phyloP scores from a whole-genome alignment of 2,888 invertebrate genomes.

The Drosophila suboccidentalis region DNA sequence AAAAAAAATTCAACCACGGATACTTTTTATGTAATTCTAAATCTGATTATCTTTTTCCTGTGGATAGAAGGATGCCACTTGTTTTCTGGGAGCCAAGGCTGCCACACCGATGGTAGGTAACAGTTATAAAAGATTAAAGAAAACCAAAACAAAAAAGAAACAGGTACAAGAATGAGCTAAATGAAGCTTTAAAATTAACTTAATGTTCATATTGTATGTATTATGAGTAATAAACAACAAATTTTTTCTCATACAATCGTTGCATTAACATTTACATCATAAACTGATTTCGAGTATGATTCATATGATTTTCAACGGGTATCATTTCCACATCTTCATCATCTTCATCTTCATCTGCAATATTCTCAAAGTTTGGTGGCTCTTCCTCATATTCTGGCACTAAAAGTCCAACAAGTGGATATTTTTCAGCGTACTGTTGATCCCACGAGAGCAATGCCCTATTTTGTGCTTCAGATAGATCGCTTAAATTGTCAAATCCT shows the following conservation, averaged over 20 bases:
- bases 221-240: slow-evolving; percentile 6
- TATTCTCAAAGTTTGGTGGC: background rate
- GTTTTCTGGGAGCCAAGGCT: too few relatives aligned
- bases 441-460: slow-evolving; percentile 48
- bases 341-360: slow-evolving; percentile 10
- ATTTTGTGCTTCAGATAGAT: slow-evolving; percentile 37
- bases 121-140: too few relatives aligned
- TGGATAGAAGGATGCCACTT: too few relatives aligned
- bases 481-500: slow-evolving; percentile 48
- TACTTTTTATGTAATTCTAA: too few relatives aligned
- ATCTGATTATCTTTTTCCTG: too few relatives aligned
- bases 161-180: too few relatives aligned
- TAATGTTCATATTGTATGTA: background rate
- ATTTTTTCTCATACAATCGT: slow-evolving; percentile 19
- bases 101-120: too few relatives aligned
- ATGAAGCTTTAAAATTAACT: too few relatives aligned
- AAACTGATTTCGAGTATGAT: background rate
- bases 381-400: slow-evolving; percentile 11
- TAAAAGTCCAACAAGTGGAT: slow-evolving; percentile 43
- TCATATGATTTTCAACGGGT: background rate
- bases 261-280: slow-evolving; percentile 8
- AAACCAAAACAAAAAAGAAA: too few relatives aligned
- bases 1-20: too few relatives aligned
- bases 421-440: slow-evolving; percentile 40
- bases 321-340: background rate